Evolutionary conservation across 2,888 invertebrate species (phyloP), one percentile per base, ranked within the genome.

Genomic region (Alloscopus bannaensis): DNA sequence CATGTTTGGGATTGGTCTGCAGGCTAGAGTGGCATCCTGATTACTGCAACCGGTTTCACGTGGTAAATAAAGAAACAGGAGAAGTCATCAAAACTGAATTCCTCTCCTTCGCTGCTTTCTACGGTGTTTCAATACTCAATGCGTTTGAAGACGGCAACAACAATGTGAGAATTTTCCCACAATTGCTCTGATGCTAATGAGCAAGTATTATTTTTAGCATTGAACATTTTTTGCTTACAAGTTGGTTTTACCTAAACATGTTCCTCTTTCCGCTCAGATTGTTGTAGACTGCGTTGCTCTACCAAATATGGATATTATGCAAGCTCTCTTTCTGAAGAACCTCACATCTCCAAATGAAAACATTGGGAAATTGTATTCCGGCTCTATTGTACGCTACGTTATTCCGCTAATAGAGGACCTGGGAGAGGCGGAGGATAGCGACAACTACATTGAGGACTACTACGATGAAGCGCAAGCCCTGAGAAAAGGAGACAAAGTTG

Each of bases 51-150:
- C 86, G 87, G 47, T 89, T 90, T 77, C 85, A 87, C 28, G 84
- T 90, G 40, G 86, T 89, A 26, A 87, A 88, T 52, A 88, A 88
- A 79, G 82, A 81, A 13, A 88, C 87, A 16, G 89, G 89, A 0
- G 86, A 88, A 76, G 84, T 87, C n/a, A 62, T 88, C 4, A 87
- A 87, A 8, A 82, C 85, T 0, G 86, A 86, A 36, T 90, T 88
- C 84, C 85, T 87, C 59, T 86, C 89, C 0, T 87, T 87, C n/a
- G 87, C 88, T 24, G 86, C 89, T 0, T 89, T 90, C 84, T 90
- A 75, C 31, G 73, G 73, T 3, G 73, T 75, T 3, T 36, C 73
- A 3, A 59, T 75, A 20, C 59, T 75, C 4, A 75, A 75, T 31
- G 73, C 73, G n/a, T 75, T 22, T 20, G 73, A 75, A 24, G 73